Percentiles rank a stretch among this genome's conserved stretches.
Conservation (phyloP, 92 coral and sea anemone genomes). For the Heteractis magnifica region DNA sequence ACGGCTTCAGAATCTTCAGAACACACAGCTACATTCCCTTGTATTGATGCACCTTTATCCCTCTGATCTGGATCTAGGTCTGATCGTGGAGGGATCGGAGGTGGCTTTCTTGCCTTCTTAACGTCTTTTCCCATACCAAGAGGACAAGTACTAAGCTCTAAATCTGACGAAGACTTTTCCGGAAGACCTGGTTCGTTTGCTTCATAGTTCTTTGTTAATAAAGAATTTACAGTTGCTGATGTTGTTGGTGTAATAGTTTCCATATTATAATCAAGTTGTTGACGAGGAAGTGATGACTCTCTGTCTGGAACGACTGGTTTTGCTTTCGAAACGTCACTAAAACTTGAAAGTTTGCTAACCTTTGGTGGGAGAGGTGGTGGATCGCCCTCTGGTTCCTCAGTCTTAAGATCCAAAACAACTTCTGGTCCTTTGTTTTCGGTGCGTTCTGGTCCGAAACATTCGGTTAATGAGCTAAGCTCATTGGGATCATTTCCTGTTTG, state of each 20-base stretch:
- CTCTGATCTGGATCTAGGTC: conserved; percentile 57
- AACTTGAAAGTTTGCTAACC: not conserved
- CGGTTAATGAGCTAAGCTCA: not conserved
- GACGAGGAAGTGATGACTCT: conserved; percentile 45
- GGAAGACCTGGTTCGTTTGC: not conserved
- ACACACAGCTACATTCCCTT: not conserved
- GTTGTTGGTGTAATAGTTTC: conserved; percentile 2
- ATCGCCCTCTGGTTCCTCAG: not conserved
- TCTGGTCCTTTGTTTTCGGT: not conserved
- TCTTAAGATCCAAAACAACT: conserved; percentile 1
- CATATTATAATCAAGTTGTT: not conserved
- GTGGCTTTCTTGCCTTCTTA: conserved; percentile 46
- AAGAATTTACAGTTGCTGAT: conserved; percentile 14
- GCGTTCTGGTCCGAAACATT: conserved; percentile 7
- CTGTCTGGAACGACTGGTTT: conserved; percentile 48
- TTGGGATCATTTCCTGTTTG: conserved; percentile 30
- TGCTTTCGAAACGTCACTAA: conserved; percentile 1
- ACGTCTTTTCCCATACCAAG: not conserved
- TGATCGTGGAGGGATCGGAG: conserved; percentile 90
- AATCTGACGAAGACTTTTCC: not conserved
- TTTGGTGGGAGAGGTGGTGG: conserved; percentile 58
- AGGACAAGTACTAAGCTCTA: not conserved
- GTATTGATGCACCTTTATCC: no score
- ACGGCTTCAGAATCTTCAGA: not conserved
- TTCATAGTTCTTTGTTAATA: not conserved